Percentiles rank a stretch among this genome's conserved stretches.
Conservation (phyloP, 2,888 invertebrate genomes). For the Drosophila buzzatii region DNA sequence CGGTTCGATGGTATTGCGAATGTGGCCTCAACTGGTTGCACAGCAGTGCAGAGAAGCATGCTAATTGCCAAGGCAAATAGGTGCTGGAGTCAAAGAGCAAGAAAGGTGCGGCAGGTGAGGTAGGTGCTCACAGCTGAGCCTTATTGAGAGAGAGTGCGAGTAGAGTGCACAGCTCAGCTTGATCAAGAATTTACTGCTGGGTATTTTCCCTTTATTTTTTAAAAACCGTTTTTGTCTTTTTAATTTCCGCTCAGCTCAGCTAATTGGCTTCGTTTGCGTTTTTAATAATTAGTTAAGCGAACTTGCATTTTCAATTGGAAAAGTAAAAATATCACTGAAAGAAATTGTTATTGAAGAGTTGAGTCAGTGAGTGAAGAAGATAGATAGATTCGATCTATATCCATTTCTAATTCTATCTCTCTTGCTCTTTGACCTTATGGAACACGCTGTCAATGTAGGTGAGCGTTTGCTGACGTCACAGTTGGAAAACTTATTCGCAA, state of each 20-base stretch:
- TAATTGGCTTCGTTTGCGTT: not conserved
- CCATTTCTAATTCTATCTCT: not conserved
- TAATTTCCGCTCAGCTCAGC: slow-evolving; percentile 7
- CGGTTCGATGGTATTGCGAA: slow-evolving; percentile 51
- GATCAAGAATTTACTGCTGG: slow-evolving; percentile 28
- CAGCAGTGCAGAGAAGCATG: slow-evolving; percentile 54
- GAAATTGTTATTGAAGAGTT: too few species aligned
- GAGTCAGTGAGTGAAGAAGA: too few species aligned
- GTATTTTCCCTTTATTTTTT: not conserved
- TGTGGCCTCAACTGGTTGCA: slow-evolving; percentile 23
- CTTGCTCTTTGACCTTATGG: not conserved
- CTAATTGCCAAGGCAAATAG: slow-evolving; percentile 66
- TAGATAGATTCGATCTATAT: not conserved
- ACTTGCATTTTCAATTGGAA: too few species aligned
- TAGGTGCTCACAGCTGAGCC: not conserved
- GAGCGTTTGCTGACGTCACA: slow-evolving; percentile 49
- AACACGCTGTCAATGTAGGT: slow-evolving; percentile 9
- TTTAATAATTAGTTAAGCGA: slow-evolving; percentile 12
- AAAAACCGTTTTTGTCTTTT: not conserved
- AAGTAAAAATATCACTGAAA: not conserved
- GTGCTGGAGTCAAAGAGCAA: slow-evolving; percentile 12
- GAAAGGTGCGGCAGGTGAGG: not conserved
- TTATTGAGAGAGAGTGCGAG: too few species aligned
- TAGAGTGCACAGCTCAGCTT: too few species aligned
- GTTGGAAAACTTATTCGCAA: slow-evolving; percentile 67